These are phyloP conservation scores for Lasioglossum malachurum DNA, from an alignment of 2,888 invertebrate genomes.

Conservation along the genomic window DNA sequence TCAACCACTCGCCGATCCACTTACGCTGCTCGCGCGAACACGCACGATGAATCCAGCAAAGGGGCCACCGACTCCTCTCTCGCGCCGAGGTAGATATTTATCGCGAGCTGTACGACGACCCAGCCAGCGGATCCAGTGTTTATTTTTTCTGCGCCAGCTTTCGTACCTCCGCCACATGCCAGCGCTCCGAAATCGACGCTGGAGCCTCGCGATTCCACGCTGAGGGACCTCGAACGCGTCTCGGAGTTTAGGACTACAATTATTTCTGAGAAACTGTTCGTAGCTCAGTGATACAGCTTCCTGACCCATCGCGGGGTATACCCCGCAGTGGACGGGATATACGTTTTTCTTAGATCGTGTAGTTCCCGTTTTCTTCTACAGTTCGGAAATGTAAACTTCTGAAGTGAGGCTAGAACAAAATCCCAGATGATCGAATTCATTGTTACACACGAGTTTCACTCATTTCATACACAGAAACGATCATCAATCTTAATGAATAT, in stretches of 20 bases:
- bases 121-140: conserved; percentile 62
- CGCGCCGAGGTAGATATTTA: conserved; percentile 66
- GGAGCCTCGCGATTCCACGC: background rate
- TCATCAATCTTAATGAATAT: too few relatives aligned
- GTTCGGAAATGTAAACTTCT: too few relatives aligned
- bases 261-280: background rate
- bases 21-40: conserved; percentile 24
- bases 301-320: too few relatives aligned
- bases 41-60: conserved; percentile 69
- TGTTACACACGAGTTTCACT: too few relatives aligned
- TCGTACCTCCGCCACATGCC: conserved; percentile 4
- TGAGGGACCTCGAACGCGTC: background rate
- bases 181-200: background rate
- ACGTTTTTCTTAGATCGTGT: too few relatives aligned
- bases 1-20: background rate
- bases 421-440: too few relatives aligned
- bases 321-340: too few relatives aligned
- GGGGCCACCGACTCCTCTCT: conserved; percentile 54
- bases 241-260: background rate
- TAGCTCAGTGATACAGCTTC: too few relatives aligned
- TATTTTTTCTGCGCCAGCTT: conserved; percentile 52
- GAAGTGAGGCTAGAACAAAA: too few relatives aligned
- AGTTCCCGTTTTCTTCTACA: too few relatives aligned
- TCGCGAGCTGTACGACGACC: conserved; percentile 65
- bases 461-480: too few relatives aligned